These are phyloP conservation scores for Nasua narica DNA, from an alignment of 2,797 vertebrate genomes.

Conservation along the genomic window DNA sequence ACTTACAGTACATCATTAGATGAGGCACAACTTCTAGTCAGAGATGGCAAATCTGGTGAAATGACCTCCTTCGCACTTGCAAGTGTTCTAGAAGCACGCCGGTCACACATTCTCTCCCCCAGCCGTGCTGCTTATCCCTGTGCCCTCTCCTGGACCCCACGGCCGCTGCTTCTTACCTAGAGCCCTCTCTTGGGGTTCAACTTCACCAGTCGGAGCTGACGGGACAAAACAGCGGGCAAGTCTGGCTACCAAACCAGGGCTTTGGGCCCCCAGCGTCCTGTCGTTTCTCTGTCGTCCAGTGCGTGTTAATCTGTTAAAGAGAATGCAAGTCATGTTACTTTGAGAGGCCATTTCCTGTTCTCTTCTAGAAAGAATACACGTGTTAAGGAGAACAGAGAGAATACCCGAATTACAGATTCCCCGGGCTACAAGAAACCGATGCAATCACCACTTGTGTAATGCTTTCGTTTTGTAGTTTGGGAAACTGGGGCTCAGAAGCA, in stretches of 20 bases:
- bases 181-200: not conserved
- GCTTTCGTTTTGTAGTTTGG: not conserved
- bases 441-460: not conserved
- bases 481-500: not conserved
- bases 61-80: not conserved
- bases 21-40: not conserved
- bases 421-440: not conserved
- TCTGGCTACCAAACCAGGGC: not conserved
- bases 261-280: not conserved
- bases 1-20: too few species aligned
- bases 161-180: constrained; percentile 56
- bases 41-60: not conserved
- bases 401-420: not conserved
- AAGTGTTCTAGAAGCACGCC: rapidly evolving
- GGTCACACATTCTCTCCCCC: too few species aligned
- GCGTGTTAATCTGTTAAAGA: not conserved
- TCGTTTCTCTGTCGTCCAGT: not conserved
- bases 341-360: not conserved
- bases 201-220: constrained; percentile 55
- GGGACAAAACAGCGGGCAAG: not conserved
- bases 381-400: not conserved
- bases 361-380: too few species aligned
- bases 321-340: not conserved
- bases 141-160: not conserved
- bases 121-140: rapidly evolving